Percentiles rank a stretch among this genome's conserved stretches.
phyloP scores from a whole-genome alignment of 2,888 invertebrate species.

The Acrobasis consociella region DNA sequence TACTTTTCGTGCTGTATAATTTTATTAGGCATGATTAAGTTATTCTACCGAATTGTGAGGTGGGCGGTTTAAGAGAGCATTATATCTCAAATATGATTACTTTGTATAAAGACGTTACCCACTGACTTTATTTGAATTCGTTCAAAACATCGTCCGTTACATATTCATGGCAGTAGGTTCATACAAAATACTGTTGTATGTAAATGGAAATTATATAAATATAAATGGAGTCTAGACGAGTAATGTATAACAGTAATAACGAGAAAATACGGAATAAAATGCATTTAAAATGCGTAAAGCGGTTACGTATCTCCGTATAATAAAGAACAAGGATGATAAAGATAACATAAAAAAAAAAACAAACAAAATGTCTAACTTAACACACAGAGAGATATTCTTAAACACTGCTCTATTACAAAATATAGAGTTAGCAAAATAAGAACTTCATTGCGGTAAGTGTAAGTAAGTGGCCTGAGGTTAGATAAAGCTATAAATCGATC shows the following conservation, averaged over 20 bases:
- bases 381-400: slow-evolving; percentile 2
- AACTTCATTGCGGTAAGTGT: not conserved
- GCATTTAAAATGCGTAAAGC: slow-evolving; percentile 16
- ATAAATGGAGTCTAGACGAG: slow-evolving; percentile 16
- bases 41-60: slow-evolving; percentile 35
- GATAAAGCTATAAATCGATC: no score
- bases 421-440: not conserved
- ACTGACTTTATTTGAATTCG: slow-evolving; percentile 17
- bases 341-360: slow-evolving; percentile 21
- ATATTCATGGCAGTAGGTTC: slow-evolving; percentile 19
- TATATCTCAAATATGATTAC: slow-evolving; percentile 9
- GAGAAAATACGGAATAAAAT: slow-evolving; percentile 19
- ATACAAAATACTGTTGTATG: slow-evolving; percentile 16
- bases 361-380: slow-evolving; percentile 17
- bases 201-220: slow-evolving; percentile 15
- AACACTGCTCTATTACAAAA: not conserved
- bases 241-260: slow-evolving; percentile 21
- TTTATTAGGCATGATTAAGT: slow-evolving; percentile 64
- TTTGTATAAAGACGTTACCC: slow-evolving; percentile 4
- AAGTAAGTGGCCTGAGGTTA: no score
- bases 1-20: slow-evolving; percentile 63
- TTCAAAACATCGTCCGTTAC: slow-evolving; percentile 12
- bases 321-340: slow-evolving; percentile 17
- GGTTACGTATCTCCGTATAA: slow-evolving; percentile 16
- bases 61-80: slow-evolving; percentile 15